Evolutionary conservation across 2,888 invertebrate species (phyloP), one percentile per base, ranked within the genome.

Genomic region (Drosophila barbarae): DNA sequence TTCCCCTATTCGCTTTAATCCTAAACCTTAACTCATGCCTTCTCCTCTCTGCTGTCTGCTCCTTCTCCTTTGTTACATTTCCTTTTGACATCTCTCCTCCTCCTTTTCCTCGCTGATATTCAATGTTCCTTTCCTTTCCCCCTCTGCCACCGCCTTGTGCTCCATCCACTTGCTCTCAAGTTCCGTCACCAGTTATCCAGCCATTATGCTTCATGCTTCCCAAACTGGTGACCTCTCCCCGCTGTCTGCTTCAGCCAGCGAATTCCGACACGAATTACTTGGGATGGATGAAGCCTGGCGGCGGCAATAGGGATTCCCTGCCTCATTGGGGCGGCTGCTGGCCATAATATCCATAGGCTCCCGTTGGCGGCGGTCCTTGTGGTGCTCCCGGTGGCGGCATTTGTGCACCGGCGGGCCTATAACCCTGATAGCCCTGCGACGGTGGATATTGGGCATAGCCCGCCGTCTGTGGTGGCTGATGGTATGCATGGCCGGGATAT

Each of bases 301-400:
- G 59, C 23, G 56, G 56, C 30, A 56, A 60, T 23, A 60, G 59
- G 63, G 63, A 42, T 18, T 60, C 59, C 66, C 66, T 65, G 42
- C 47, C 44, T 86, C 86, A 89, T 74, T 89, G 89, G 34, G 95
- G 94, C 68, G 95, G 95, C 82, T 95, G 95, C 86, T 95, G 95
- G 52, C 94, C 93, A 87, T 95, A 95, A 88, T 95, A 95, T 38
- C 94, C 93, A 86, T 95, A 95, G 65, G 93, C 92, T 61, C 93
- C 93, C 72, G 94, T 93, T 7, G 94, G 94, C 28, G 88, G 89
- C 34, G 88, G 89, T 41, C 88, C 88, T 60, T 88, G 88, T 5
- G 87, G 86, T 41, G 87, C 84, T 5, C 88, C 87, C 5, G 91
- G 91, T 38, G 91, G 91, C 85, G 91, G 91, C 80, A 91, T 91